Conservation (phyloP, 1,140 invertebrate genomes). For the Drosophila burlai region DNA sequence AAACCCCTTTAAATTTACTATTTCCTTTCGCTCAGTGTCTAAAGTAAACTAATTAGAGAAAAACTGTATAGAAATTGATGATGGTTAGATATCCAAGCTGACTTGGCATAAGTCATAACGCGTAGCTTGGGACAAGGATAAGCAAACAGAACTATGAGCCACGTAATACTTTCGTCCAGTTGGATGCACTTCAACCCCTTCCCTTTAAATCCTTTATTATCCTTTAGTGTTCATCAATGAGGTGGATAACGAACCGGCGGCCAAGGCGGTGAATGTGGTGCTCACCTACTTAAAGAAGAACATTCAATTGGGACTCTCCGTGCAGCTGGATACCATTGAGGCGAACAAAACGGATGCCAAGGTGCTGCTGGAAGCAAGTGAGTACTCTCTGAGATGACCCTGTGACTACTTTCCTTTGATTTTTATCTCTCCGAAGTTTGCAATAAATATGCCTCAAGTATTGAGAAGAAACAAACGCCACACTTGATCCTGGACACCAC, state of each 20-base stretch:
- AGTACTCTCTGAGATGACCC: not conserved
- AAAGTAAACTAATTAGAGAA: conserved; percentile 64
- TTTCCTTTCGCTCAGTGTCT: conserved; percentile 9
- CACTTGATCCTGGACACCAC: conserved; percentile 93
- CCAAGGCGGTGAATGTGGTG: conserved; percentile 89
- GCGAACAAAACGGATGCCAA: conserved; percentile 89
- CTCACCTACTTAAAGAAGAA: conserved; percentile 89
- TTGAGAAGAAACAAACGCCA: conserved; percentile 88
- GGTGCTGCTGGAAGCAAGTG: conserved; percentile 88
- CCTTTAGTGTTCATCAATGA: conserved; percentile 90
- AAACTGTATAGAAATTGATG: conserved; percentile 11
- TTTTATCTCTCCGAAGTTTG: conserved; percentile 86
- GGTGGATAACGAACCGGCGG: conserved; percentile 89
- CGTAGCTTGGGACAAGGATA: not conserved
- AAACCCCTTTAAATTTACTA: not conserved
- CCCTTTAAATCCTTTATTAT: not conserved
- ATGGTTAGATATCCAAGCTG: conserved; percentile 11
- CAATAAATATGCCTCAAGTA: conserved; percentile 88
- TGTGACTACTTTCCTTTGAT: not conserved
- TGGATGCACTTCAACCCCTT: conserved; percentile 3
- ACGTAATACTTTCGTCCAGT: conserved; percentile 34
- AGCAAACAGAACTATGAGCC: conserved; percentile 18
- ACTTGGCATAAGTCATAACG: conserved; percentile 12
- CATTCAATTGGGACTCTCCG: conserved; percentile 88
- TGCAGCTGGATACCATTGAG: conserved; percentile 87